These are phyloP conservation scores for Heliconius himera DNA, from an alignment of 1,140 invertebrate genomes.

Conservation along the genomic window DNA sequence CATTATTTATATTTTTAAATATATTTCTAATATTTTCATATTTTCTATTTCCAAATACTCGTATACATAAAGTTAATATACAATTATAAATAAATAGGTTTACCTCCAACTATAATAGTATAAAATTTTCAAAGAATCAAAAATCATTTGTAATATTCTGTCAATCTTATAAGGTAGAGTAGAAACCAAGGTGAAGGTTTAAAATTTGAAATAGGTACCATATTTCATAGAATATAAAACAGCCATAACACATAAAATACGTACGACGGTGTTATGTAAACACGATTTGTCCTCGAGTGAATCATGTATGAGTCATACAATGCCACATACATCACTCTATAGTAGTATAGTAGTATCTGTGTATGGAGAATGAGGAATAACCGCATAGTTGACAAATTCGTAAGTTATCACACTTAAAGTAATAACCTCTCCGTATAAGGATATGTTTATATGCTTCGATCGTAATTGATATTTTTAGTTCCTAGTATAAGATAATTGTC, in stretches of 20 bases:
- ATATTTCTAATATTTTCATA: too few relatives aligned
- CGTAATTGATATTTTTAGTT: background rate
- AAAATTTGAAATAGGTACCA: background rate
- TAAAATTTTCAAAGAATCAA: too few relatives aligned
- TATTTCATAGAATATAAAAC: constrained; percentile 1
- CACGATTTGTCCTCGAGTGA: constrained; percentile 30
- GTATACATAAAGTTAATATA: too few relatives aligned
- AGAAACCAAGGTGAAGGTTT: background rate
- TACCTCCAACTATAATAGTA: too few relatives aligned
- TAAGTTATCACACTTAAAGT: background rate
- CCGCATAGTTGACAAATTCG: constrained; percentile 23
- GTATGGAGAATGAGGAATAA: constrained; percentile 20
- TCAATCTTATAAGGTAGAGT: background rate
- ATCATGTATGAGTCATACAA: constrained; percentile 24
- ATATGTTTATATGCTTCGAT: background rate
- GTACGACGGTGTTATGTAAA: constrained; percentile 37
- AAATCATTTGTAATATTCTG: background rate
- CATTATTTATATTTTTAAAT: too few relatives aligned
- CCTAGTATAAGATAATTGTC: background rate
- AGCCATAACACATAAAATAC: constrained; percentile 16
- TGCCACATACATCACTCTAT: constrained; percentile 5
- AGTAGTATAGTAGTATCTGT: background rate
- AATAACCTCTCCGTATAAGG: background rate
- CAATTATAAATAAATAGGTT: too few relatives aligned
- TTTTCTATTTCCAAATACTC: too few relatives aligned